phyloP scores from a whole-genome alignment of 2,113 vertebrate genomes.

The Dasyprocta punctata region DNA sequence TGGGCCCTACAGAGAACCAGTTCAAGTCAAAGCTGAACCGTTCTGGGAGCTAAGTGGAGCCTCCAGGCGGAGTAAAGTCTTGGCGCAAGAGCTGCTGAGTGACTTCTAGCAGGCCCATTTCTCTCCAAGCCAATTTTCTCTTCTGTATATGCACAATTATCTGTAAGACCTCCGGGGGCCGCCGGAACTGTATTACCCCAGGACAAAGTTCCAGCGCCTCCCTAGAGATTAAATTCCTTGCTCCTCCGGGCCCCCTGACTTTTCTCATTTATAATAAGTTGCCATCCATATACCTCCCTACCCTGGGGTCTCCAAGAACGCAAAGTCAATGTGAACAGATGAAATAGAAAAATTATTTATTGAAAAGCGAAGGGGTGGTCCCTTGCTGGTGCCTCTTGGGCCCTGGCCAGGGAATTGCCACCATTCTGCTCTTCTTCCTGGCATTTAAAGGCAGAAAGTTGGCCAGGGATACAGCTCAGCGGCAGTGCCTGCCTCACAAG shows the following conservation, averaged over 20 bases:
- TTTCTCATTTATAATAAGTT: slow-evolving; percentile 31
- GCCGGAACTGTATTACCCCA: not conserved
- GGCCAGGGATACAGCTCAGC: too few species aligned
- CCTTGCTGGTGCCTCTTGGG: slow-evolving; percentile 36
- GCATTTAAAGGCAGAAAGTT: not conserved
- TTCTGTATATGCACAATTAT: not conserved
- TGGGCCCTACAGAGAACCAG: not conserved
- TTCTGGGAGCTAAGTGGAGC: not conserved
- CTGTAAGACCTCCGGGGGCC: not conserved
- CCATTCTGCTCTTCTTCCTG: not conserved
- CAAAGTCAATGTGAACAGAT: not conserved
- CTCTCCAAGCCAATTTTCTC: slow-evolving; percentile 10
- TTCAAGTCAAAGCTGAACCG: not conserved
- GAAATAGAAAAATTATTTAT: slow-evolving; percentile 78
- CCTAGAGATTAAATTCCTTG: not conserved
- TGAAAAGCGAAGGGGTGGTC: slow-evolving; percentile 62
- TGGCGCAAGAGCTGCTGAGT: not conserved
- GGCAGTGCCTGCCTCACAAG: too few species aligned
- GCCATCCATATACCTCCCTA: not conserved
- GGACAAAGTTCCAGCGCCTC: not conserved
- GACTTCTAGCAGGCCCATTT: not conserved
- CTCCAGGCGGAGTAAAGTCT: not conserved
- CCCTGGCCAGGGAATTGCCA: slow-evolving; percentile 6
- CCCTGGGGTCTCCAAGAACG: not conserved
- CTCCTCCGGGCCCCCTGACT: not conserved